Evolutionary conservation across 1,140 invertebrate genomes (phyloP).

Genomic region (Brachionus calyciflorus): DNA sequence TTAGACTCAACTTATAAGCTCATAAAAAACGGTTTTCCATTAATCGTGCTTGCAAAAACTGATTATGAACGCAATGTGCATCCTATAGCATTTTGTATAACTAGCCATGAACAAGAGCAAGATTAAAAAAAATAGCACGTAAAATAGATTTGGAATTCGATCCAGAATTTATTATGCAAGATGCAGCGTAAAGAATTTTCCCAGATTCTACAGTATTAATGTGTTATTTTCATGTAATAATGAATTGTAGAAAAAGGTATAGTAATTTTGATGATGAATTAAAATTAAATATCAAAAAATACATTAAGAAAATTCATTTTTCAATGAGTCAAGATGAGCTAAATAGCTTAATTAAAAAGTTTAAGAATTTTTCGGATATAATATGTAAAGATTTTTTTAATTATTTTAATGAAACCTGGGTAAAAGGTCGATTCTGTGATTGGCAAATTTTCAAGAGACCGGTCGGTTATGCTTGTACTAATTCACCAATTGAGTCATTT

Average conservation of each 20-base stretch:
- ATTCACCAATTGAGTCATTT: background rate
- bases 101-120: slow-evolving; percentile 21
- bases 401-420: background rate
- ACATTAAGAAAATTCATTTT: no score
- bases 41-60: slow-evolving; percentile 3
- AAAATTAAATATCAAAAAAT: background rate
- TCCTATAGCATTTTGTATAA: slow-evolving; percentile 12
- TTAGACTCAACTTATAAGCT: background rate
- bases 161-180: background rate
- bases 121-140: background rate
- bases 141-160: background rate
- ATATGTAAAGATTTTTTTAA: background rate
- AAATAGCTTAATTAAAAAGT: background rate
- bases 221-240: slow-evolving; percentile 26
- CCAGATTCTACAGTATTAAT: background rate
- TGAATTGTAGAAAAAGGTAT: background rate
- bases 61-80: background rate
- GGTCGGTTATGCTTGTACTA: background rate
- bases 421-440: background rate
- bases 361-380: background rate
- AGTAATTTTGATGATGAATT: background rate
- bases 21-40: slow-evolving; percentile 9
- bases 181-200: background rate
- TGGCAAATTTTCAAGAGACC: slow-evolving; percentile 3
- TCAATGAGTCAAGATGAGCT: background rate